These are phyloP conservation scores for Leptarthrus brevirostris DNA, from an alignment of 2,888 invertebrate genomes.

Conservation along the genomic window DNA sequence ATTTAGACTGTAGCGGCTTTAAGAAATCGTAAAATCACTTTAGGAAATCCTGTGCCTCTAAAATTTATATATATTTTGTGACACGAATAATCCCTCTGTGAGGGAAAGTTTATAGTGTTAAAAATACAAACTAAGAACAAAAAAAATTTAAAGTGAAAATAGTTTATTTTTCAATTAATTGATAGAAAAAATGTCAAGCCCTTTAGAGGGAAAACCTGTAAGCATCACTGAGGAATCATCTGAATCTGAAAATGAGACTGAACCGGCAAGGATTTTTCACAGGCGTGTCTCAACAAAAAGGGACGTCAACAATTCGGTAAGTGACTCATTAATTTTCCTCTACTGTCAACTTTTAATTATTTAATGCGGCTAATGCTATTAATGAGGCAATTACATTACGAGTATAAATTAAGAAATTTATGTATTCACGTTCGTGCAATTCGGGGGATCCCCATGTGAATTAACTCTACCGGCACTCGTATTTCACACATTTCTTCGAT, in stretches of 20 bases:
- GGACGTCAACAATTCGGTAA: conserved; percentile 83
- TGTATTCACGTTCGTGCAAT: background rate
- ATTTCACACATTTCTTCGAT: conserved; percentile 12
- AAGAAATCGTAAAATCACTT: no score
- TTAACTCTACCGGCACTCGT: background rate
- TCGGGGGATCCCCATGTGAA: background rate
- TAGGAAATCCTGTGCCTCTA: background rate
- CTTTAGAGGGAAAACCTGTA: conserved; percentile 34
- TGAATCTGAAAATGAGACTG: conserved; percentile 86
- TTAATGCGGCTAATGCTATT: background rate
- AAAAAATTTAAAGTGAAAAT: no score
- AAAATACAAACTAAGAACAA: no score
- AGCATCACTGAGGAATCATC: conserved; percentile 72
- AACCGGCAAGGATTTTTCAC: conserved; percentile 80
- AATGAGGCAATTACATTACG: background rate
- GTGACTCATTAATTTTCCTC: conserved; percentile 59
- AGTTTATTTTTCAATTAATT: no score
- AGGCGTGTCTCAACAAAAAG: conserved; percentile 85
- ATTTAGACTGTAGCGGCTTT: no score
- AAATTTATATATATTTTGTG: background rate
- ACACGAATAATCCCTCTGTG: background rate
- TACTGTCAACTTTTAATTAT: no score
- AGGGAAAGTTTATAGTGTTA: background rate
- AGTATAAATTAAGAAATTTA: background rate
- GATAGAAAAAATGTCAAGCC: conserved; percentile 3